phyloP scores from a whole-genome alignment of 1,140 invertebrate genomes.

The Heliconius nattereri region DNA sequence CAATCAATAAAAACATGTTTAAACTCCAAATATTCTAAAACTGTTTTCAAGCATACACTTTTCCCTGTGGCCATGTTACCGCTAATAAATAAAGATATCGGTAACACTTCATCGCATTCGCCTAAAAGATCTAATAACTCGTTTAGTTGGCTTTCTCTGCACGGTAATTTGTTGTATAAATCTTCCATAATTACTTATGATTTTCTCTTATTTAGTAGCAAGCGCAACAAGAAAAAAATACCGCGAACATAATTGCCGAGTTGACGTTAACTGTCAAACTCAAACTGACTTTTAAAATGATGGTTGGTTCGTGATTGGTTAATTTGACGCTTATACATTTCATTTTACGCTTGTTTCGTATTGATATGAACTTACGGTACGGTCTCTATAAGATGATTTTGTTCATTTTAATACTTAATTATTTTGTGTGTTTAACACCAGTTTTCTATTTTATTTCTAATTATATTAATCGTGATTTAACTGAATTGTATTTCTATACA shows the following conservation, averaged over 20 bases:
- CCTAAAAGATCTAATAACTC: constrained; percentile 83
- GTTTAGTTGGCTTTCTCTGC: constrained; percentile 83
- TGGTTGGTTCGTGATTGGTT: background rate
- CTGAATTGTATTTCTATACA: too few species aligned
- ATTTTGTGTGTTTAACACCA: too few species aligned
- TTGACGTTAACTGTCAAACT: constrained; percentile 9
- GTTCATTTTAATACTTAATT: background rate
- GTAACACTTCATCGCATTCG: constrained; percentile 82
- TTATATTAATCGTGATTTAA: too few species aligned
- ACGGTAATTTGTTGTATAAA: constrained; percentile 77
- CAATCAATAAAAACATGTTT: constrained; percentile 88
- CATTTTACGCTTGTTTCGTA: constrained; percentile 23
- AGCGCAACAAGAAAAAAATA: constrained; percentile 22
- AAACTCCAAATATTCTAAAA: constrained; percentile 83
- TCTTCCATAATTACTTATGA: constrained; percentile 76
- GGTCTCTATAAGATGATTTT: constrained; percentile 39
- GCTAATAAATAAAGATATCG: constrained; percentile 86
- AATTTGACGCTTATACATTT: constrained; percentile 25
- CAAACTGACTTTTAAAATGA: background rate
- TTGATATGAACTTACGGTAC: constrained; percentile 29
- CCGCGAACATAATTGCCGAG: background rate
- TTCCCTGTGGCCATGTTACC: constrained; percentile 92
- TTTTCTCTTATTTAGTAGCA: constrained; percentile 30
- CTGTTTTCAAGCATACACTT: constrained; percentile 83
- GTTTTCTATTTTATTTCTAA: too few species aligned